phyloP scores from a whole-genome alignment of 2,888 invertebrate species.

The Gastrophysa polygoni region DNA sequence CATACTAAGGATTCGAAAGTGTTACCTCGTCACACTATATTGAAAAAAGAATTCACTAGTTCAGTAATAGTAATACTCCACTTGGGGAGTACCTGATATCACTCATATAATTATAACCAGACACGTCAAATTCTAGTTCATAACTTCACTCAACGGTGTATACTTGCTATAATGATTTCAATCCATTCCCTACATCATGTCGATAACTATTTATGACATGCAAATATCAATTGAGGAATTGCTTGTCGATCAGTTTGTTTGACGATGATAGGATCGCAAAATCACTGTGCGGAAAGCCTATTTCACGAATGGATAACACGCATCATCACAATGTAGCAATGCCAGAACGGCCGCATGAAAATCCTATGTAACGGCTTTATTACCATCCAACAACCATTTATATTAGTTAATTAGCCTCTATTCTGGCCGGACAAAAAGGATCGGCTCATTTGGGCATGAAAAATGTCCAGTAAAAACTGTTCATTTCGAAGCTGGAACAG shows the following conservation, averaged over 20 bases:
- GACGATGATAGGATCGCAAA: background rate
- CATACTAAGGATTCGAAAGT: too few species aligned
- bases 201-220: too few species aligned
- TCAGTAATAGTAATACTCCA: too few species aligned
- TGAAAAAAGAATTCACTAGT: too few species aligned
- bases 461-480: conserved; percentile 10
- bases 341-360: background rate
- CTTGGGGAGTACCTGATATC: too few species aligned
- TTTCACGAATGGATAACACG: background rate
- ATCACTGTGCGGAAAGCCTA: background rate
- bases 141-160: too few species aligned
- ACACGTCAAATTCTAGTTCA: too few species aligned
- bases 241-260: background rate
- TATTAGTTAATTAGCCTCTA: conserved; percentile 10
- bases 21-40: too few species aligned
- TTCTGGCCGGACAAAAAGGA: conserved; percentile 5
- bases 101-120: too few species aligned
- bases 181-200: too few species aligned
- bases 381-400: conserved; percentile 11
- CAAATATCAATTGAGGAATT: background rate
- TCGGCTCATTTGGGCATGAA: conserved; percentile 9
- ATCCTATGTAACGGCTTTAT: conserved; percentile 11
- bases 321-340: background rate
- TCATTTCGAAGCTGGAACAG: conserved; percentile 12
- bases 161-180: too few species aligned